phyloP scores from a whole-genome alignment of 2,888 invertebrate species.

The Pilophorus perplexus region DNA sequence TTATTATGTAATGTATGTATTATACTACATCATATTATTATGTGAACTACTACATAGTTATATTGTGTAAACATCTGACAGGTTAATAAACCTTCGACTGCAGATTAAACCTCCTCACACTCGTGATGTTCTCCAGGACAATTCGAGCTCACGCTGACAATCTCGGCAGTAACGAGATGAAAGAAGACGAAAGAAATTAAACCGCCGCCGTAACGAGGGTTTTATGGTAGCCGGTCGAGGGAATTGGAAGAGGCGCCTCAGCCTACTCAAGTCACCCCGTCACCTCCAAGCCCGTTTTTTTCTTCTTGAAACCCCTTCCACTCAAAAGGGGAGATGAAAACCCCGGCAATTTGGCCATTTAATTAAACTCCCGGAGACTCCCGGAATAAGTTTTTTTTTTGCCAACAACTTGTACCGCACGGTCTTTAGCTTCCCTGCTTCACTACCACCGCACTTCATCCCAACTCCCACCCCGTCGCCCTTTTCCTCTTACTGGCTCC shows the following conservation, averaged over 20 bases:
- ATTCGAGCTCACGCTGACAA: too few species aligned
- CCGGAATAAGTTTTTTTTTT: neutral
- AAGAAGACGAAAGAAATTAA: neutral
- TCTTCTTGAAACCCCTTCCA: neutral
- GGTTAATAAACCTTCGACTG: too few species aligned
- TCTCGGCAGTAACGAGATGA: neutral
- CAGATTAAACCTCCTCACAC: too few species aligned
- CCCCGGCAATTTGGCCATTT: neutral
- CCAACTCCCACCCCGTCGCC: too few species aligned
- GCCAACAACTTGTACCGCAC: neutral
- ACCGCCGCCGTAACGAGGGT: neutral
- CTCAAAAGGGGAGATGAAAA: too few species aligned
- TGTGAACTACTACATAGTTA: too few species aligned
- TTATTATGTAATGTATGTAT: too few species aligned
- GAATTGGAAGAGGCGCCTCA: neutral
- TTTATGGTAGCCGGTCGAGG: neutral
- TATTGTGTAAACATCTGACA: too few species aligned
- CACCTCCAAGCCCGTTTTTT: neutral
- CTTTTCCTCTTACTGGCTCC: too few species aligned
- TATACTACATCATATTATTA: too few species aligned
- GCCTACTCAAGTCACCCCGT: neutral
- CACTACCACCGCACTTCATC: too few species aligned
- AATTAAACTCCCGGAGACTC: neutral
- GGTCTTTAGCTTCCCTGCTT: neutral
- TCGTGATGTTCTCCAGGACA: too few species aligned